phyloP scores from a whole-genome alignment of 92 coral and sea anemone species.

The Scolanthus callimorphus region DNA sequence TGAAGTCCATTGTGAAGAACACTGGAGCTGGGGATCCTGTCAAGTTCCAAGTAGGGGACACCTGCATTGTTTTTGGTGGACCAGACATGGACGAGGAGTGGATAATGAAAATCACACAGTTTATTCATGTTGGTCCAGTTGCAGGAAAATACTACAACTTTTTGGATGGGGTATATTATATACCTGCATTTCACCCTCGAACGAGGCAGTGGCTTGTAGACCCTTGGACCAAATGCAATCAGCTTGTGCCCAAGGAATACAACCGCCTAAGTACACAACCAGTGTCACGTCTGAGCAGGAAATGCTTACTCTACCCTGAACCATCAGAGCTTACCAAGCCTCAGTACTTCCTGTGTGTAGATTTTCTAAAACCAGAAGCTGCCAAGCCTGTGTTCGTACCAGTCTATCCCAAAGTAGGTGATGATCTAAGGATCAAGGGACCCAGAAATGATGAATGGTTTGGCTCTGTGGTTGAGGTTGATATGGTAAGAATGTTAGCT shows the following conservation, averaged over 20 bases:
- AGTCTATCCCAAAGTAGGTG: slow-evolving; percentile 33
- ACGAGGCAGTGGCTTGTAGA: too few relatives aligned
- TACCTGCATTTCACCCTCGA: slow-evolving; percentile 40
- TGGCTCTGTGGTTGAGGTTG: too few relatives aligned
- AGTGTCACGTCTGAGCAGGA: slow-evolving; percentile 19
- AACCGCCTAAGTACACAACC: slow-evolving; percentile 41
- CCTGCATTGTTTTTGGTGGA: slow-evolving; percentile 15
- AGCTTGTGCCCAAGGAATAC: too few relatives aligned
- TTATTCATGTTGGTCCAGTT: slow-evolving; percentile 17
- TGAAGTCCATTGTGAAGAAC: slow-evolving; percentile 1
- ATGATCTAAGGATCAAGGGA: too few relatives aligned
- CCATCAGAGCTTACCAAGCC: slow-evolving; percentile 33
- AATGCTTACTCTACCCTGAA: slow-evolving; percentile 46
- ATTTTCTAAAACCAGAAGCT: slow-evolving; percentile 30
- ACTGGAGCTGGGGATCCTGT: slow-evolving; percentile 14
- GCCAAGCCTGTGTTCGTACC: slow-evolving; percentile 21
- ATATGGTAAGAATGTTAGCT: too few relatives aligned
- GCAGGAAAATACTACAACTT: slow-evolving; percentile 11
- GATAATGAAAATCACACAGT: slow-evolving; percentile 15
- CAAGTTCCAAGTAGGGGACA: slow-evolving; percentile 5
- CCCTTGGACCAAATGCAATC: too few relatives aligned
- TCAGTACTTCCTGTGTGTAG: slow-evolving; percentile 24
- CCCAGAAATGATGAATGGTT: too few relatives aligned
- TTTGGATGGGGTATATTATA: slow-evolving; percentile 40
- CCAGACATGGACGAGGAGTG: slow-evolving; percentile 36